These are phyloP conservation scores for Tychaedon coryphoeus DNA, from an alignment of 2,113 vertebrate genomes.

Conservation along the genomic window DNA sequence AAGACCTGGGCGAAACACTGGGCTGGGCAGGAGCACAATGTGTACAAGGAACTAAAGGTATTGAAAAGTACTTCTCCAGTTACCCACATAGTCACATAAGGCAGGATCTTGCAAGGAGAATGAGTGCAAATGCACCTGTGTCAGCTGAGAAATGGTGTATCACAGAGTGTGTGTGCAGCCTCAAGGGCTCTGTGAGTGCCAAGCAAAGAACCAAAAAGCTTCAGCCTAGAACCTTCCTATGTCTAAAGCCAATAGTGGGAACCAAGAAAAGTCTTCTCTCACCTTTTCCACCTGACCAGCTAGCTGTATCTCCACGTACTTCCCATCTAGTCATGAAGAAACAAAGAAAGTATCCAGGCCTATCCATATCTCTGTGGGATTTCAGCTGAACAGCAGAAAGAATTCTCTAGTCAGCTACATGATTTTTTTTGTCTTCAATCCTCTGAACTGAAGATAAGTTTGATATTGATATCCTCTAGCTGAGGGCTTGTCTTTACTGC, in stretches of 20 bases:
- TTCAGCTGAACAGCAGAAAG: neutral
- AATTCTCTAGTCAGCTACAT: neutral
- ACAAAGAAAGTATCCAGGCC: neutral
- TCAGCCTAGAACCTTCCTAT: neutral
- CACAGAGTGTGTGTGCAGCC: rapidly evolving
- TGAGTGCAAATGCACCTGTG: neutral
- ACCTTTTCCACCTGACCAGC: neutral
- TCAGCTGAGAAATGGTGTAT: neutral
- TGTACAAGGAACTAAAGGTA: neutral
- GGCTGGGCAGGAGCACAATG: neutral
- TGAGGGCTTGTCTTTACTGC: neutral
- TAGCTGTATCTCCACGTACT: neutral
- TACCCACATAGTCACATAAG: neutral
- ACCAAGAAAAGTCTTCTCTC: neutral
- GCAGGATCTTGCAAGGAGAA: neutral
- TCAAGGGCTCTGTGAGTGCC: neutral
- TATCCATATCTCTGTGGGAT: neutral
- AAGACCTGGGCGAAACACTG: neutral
- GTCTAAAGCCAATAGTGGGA: neutral
- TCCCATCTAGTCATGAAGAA: neutral
- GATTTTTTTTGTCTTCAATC: neutral
- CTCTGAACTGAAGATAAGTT: neutral
- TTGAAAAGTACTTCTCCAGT: neutral
- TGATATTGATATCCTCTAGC: neutral
- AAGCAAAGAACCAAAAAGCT: neutral